These are phyloP conservation scores for Petrocephalus schoutedeni DNA, from an alignment of 2,797 vertebrate species.

Conservation along the genomic window DNA sequence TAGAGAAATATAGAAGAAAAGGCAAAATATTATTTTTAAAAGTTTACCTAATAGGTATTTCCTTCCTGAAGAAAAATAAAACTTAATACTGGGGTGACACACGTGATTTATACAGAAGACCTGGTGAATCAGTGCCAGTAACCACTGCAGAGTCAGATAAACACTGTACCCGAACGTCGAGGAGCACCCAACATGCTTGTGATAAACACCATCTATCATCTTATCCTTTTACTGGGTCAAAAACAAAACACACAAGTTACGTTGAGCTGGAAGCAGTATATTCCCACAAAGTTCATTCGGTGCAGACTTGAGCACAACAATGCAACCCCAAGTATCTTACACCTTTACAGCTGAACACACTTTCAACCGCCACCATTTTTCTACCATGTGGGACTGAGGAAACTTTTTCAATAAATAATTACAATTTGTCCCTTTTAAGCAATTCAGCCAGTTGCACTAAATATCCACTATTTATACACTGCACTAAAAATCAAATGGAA, in stretches of 20 bases:
- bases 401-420: neutral
- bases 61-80: neutral
- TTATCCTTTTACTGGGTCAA: neutral
- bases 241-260: neutral
- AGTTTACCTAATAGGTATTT: neutral
- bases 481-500: neutral
- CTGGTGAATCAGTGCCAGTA: neutral
- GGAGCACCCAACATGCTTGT: neutral
- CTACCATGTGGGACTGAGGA: neutral
- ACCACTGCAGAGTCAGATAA: neutral
- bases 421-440: neutral
- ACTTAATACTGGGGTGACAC: neutral
- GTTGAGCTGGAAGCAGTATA: neutral
- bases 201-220: neutral
- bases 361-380: neutral
- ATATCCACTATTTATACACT: neutral
- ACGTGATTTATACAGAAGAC: neutral
- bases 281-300: neutral
- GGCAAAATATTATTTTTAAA: neutral
- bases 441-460: neutral
- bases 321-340: neutral
- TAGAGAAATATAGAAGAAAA: neutral
- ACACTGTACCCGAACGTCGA: neutral
- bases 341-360: neutral
- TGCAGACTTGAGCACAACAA: neutral